phyloP scores from a whole-genome alignment of 2,888 invertebrate species.

The Lottia gigantea region DNA sequence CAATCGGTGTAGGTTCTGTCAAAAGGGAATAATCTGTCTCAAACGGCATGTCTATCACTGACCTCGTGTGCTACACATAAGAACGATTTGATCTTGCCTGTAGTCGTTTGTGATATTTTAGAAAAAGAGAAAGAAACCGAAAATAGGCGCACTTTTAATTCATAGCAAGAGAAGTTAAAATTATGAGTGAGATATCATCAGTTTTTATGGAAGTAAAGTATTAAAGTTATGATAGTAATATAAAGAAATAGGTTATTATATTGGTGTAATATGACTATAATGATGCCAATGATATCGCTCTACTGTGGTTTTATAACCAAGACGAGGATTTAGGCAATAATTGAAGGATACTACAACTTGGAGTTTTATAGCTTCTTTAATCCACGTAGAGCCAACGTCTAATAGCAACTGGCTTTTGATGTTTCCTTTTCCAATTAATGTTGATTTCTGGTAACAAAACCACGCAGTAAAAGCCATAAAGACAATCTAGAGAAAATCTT shows the following conservation, averaged over 20 bases:
- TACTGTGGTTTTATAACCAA: not conserved
- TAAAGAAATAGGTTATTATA: not conserved
- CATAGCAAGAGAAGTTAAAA: too few relatives aligned
- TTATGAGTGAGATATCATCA: too few relatives aligned
- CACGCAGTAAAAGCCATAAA: constrained; percentile 7
- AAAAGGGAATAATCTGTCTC: too few relatives aligned
- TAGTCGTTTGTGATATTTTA: too few relatives aligned
- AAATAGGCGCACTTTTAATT: too few relatives aligned
- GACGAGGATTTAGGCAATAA: constrained; percentile 4
- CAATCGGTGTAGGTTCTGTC: too few relatives aligned
- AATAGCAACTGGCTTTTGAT: constrained; percentile 6
- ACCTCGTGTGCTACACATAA: too few relatives aligned
- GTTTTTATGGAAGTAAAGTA: too few relatives aligned
- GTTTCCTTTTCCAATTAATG: constrained; percentile 3
- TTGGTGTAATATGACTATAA: constrained; percentile 10
- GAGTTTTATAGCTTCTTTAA: not conserved
- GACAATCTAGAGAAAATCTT: constrained; percentile 8
- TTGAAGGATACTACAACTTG: constrained; percentile 4
- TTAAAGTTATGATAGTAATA: not conserved
- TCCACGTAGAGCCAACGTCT: not conserved
- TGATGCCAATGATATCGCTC: not conserved
- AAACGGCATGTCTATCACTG: too few relatives aligned
- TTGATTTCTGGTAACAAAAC: constrained; percentile 3
- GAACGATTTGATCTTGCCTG: too few relatives aligned
- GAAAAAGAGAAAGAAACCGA: too few relatives aligned